These are phyloP conservation scores for Radopholus similis DNA, from an alignment of 1,140 invertebrate genomes.

Conservation along the genomic window DNA sequence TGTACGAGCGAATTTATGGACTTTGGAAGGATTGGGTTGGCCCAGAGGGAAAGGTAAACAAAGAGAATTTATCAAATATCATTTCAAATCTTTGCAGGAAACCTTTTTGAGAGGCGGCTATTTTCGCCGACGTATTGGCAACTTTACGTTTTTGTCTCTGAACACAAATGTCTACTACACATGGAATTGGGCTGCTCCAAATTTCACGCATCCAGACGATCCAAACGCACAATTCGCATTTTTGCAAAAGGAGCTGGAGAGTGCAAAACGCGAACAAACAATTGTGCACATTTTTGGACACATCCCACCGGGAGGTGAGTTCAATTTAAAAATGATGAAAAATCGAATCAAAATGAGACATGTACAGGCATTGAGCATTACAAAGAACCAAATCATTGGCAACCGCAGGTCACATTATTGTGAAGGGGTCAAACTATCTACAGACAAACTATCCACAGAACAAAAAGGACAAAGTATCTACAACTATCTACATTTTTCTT, in stretches of 20 bases:
- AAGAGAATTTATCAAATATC: no score
- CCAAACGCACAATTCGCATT: slow-evolving; percentile 52
- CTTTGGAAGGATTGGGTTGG: slow-evolving; percentile 50
- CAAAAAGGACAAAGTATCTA: no score
- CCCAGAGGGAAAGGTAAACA: slow-evolving; percentile 24
- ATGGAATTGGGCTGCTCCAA: slow-evolving; percentile 32
- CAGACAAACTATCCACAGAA: no score
- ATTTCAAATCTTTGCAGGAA: slow-evolving; percentile 35
- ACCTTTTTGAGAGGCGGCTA: slow-evolving; percentile 53
- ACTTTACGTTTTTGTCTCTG: slow-evolving; percentile 40
- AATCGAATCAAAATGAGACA: no score
- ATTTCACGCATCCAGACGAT: slow-evolving; percentile 38
- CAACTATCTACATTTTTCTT: no score
- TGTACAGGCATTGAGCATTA: no score
- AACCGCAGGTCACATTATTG: neutral
- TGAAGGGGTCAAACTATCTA: neutral
- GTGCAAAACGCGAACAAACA: slow-evolving; percentile 24
- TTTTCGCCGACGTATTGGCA: slow-evolving; percentile 31
- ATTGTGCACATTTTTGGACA: slow-evolving; percentile 48
- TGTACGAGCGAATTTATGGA: slow-evolving; percentile 39
- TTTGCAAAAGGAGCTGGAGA: slow-evolving; percentile 36
- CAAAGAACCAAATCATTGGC: no score
- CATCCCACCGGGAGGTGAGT: slow-evolving; percentile 52
- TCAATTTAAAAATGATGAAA: no score
- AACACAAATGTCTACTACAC: slow-evolving; percentile 55